Percentiles rank a stretch among this genome's conserved stretches.
Evolutionary conservation across 2,888 invertebrate genomes (phyloP).

Genomic region (Athrips mouffetella): DNA sequence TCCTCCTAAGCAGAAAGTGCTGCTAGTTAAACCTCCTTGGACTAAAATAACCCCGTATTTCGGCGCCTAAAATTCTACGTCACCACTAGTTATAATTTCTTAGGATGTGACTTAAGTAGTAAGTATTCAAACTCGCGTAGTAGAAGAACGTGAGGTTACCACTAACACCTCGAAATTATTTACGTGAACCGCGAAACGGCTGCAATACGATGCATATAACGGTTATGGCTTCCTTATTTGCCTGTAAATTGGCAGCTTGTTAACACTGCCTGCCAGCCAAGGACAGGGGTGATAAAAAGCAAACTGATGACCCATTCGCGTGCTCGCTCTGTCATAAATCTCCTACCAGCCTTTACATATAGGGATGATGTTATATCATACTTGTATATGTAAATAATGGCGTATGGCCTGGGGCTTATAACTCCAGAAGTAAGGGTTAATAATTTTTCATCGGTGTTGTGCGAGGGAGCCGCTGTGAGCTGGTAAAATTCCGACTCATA

Average conservation of each 20-base stretch:
- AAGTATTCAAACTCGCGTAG: too few relatives aligned
- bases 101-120: too few relatives aligned
- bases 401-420: not conserved
- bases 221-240: constrained; percentile 2
- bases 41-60: too few relatives aligned
- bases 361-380: not conserved
- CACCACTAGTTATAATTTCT: too few relatives aligned
- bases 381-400: not conserved
- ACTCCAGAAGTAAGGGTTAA: too few relatives aligned
- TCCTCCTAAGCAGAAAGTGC: too few relatives aligned
- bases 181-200: not conserved
- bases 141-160: too few relatives aligned
- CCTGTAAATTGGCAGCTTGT: constrained; percentile 9
- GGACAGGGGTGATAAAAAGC: constrained; percentile 21
- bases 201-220: not conserved
- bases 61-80: too few relatives aligned
- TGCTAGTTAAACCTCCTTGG: too few relatives aligned
- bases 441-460: too few relatives aligned
- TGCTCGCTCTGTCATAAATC: constrained; percentile 30
- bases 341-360: constrained; percentile 19
- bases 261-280: constrained; percentile 17
- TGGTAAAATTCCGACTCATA: too few relatives aligned
- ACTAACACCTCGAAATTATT: not conserved
- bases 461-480: too few relatives aligned
- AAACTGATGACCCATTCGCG: constrained; percentile 33